A percentile compares a stretch with the other conserved stretches of the same genome.
phyloP scores from a whole-genome alignment of 2,113 vertebrate genomes.

The Heterocephalus glaber region DNA sequence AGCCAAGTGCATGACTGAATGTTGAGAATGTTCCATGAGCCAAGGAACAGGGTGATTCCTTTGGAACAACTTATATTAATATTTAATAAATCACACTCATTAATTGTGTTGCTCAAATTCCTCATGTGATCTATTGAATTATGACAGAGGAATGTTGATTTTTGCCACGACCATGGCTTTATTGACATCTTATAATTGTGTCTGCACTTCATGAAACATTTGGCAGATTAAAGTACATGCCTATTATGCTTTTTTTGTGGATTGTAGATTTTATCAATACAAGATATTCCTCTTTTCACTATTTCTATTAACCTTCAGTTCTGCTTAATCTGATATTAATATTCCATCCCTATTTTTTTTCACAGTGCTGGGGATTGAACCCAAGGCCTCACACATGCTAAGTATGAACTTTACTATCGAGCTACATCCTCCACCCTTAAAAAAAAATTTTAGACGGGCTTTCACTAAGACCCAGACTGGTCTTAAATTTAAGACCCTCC shows the following conservation, averaged over 20 bases:
- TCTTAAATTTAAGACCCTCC: neutral
- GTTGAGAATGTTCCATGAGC: accelerated
- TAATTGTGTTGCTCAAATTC: neutral
- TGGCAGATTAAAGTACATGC: neutral
- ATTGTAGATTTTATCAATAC: neutral
- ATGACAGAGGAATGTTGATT: neutral
- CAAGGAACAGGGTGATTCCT: neutral
- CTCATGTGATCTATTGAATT: neutral
- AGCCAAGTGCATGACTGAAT: neutral
- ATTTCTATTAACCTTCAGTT: neutral
- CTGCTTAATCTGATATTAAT: neutral
- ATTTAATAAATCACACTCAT: neutral
- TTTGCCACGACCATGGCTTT: accelerated
- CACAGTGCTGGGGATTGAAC: neutral
- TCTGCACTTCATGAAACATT: neutral
- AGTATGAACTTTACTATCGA: neutral
- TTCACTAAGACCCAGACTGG: neutral
- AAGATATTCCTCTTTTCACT: neutral
- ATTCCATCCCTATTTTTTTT: neutral
- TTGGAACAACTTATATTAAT: neutral
- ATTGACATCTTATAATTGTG: neutral
- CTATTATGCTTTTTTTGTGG: neutral
- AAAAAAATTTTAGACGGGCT: neutral
- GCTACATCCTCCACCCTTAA: neutral
- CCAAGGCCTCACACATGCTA: neutral